Evolutionary conservation across 2,888 invertebrate species (phyloP), one percentile per base, ranked within the genome.

Genomic region (Brenthis hecate): DNA sequence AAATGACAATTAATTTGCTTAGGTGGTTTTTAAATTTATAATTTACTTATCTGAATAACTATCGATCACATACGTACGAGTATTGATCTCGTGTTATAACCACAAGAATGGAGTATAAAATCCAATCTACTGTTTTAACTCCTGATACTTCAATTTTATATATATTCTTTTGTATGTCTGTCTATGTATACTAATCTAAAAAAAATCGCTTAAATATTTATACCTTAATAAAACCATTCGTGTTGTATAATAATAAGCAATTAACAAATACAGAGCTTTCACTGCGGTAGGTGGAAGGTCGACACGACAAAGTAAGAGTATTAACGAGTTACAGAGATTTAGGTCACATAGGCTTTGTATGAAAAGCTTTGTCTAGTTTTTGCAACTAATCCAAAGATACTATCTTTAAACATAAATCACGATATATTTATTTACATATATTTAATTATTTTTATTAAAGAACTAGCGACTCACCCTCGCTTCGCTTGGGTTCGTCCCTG

Each of bases 321-420:
- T 88, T 87, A 87, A 79, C 76, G 79, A 82, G 81, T 66, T 75
- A 71, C 67, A 72, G 75, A 74, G 75, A 88, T 85, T 77, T 88
- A 83, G 88, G 89, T 89, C 88, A 83, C 82, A 80, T 75, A 76
- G 78, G 82, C 86, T 87, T 88, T 89, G 87, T 86, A 78, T 77
- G 76, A 74, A 72, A 72, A 77, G 83, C 84, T 87, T 89, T 89
- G 87, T 88, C 80, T 86, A 80, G 79, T 85, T 84, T 87, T 86
- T 87, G 82, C 71, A 71, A 74, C 76, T 73, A 74, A 75, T 66
- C 72, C 66, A 14, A 72, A 65, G 66, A 72, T 69, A 64, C 77
- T 78, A 80, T 81, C 81, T 85, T 83, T 84, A 61, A 61, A 62
- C 56, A 67, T 67, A 43, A 62, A 67, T 62, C 62, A 67, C 64